phyloP scores from a whole-genome alignment of 2,113 vertebrate genomes.

The Dendrocopos noguchii region DNA sequence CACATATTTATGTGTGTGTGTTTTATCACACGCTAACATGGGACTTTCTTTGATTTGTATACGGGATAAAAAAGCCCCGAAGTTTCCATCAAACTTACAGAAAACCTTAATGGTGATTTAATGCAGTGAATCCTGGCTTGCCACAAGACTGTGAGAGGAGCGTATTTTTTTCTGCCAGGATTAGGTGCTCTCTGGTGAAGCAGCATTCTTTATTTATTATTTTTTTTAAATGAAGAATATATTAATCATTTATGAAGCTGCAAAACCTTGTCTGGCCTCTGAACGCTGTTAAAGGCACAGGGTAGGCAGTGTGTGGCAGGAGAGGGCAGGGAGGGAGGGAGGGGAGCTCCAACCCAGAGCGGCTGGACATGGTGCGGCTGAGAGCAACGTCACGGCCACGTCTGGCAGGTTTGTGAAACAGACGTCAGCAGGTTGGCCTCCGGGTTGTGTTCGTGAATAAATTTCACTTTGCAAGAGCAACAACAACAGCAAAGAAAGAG shows the following conservation, averaged over 20 bases:
- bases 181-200: conserved; percentile 34
- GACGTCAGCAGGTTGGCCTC: background rate
- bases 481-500: background rate
- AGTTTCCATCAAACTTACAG: conserved; percentile 44
- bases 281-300: conserved; percentile 33
- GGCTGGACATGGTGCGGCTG: rapidly evolving
- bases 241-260: conserved; percentile 52
- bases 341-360: background rate
- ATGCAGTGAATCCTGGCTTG: conserved; percentile 48
- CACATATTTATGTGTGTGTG: conserved; percentile 43
- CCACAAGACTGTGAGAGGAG: conserved; percentile 46
- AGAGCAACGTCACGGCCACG: background rate
- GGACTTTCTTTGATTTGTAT: conserved; percentile 53
- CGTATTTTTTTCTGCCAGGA: conserved; percentile 60
- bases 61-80: background rate
- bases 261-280: background rate
- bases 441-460: conserved; percentile 37
- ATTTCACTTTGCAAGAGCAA: conserved; percentile 31
- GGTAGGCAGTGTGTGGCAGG: background rate
- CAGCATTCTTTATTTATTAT: background rate
- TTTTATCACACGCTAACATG: conserved; percentile 42
- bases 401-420: background rate
- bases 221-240: background rate
- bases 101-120: conserved; percentile 69
- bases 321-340: background rate